These are phyloP conservation scores for Protomyctophum bolini DNA, from an alignment of 2,113 vertebrate species.

Conservation along the genomic window DNA sequence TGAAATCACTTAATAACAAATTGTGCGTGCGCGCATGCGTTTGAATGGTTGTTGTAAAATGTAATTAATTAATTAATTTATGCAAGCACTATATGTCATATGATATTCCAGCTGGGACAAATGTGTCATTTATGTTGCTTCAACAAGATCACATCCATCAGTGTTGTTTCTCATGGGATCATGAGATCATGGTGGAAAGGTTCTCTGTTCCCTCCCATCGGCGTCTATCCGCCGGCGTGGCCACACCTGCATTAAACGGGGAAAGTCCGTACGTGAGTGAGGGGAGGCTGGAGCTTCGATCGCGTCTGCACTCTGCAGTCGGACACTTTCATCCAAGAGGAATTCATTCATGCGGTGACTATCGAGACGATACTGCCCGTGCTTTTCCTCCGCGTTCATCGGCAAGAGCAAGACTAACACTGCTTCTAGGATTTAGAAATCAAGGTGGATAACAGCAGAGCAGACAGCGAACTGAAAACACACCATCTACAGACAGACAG, in stretches of 20 bases:
- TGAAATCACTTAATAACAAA: conserved; percentile 10
- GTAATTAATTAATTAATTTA: too few species aligned
- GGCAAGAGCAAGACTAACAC: neutral
- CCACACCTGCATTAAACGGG: conserved; percentile 72
- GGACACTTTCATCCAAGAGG: neutral
- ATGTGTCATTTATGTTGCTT: conserved; percentile 25
- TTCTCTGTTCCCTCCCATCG: conserved; percentile 58
- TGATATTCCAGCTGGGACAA: neutral
- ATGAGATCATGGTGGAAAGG: conserved; percentile 27
- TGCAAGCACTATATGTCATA: too few species aligned
- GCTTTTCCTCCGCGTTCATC: neutral
- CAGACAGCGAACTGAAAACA: too few species aligned
- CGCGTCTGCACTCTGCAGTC: neutral
- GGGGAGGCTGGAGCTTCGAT: neutral
- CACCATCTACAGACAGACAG: too few species aligned
- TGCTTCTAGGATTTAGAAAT: neutral
- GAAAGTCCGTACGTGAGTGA: conserved; percentile 62
- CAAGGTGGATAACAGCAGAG: neutral
- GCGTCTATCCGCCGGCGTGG: conserved; percentile 45
- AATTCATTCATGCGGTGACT: neutral
- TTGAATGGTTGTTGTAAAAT: neutral
- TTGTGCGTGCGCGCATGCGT: neutral
- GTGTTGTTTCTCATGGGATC: conserved; percentile 8
- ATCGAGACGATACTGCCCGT: neutral
- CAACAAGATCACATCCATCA: conserved; percentile 7